Base-by-base conservation (phyloP, 2,888 invertebrate species). In the Tenthredo distinguenda region DNA sequence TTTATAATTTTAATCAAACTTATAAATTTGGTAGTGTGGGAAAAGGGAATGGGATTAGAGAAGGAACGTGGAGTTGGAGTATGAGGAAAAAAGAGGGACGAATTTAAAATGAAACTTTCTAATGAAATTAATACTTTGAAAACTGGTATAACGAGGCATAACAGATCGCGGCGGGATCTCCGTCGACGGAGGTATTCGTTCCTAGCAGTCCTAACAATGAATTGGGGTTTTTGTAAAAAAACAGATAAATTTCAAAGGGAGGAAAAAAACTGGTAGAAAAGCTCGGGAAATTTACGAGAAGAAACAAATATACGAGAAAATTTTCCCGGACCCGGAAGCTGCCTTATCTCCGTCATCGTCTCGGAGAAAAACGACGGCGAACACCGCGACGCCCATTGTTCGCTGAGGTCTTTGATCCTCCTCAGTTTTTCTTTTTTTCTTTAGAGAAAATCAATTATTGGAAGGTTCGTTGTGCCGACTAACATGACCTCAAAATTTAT, bases 361-460 rank as follows among this genome's bases (percentile, higher is more conserved):
- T 77, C 47, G 40, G 58, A 58, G 81, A 81, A 81, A 81, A 81
- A 81, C 81, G 81, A 81, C 58, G 81, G 26, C 58, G 40, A 81
- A 81, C 58, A 34, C 81, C 81, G 62, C 81, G 81, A 81, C 81
- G 81, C 62, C 62, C 62, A 81, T 81, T 81, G 81, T 81, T 81
- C 81, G 58, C 37, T 26, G 21, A 58, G 58, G 81, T 81, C 81
- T 81, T 81, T 81, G 81, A 81, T 81, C 81, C 81, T 40, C 21
- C 58, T 81, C 58, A 62, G 18, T n/a, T 50, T 50, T 26, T 84
- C 40, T 37, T 58, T 74, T 68, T 50, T 34, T 40, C 72, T 84
- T 74, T 72, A 37, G 18, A 77, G 55, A 68, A 55, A 85, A 85
- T 87, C 84, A 74, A 86, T 86, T 85, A 87, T 86, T 84, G 86